These are phyloP conservation scores for Steatocranus sp. DNA, from an alignment of 2,797 vertebrate species.

Conservation along the genomic window DNA sequence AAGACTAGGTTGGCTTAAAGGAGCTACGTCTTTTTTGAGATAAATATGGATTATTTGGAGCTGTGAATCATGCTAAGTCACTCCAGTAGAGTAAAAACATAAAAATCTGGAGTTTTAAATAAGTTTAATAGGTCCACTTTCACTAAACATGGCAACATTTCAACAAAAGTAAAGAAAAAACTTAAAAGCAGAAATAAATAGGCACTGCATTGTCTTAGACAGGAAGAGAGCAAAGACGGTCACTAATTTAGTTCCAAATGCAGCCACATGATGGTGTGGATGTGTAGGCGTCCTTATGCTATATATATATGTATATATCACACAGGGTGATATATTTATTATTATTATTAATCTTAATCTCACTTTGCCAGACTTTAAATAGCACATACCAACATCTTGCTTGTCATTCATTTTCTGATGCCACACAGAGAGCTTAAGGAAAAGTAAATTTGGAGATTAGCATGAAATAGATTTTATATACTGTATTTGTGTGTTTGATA, in stretches of 20 bases:
- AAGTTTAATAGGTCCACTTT: background rate
- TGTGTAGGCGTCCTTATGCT: no score
- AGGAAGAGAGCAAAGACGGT: background rate
- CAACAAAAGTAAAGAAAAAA: slow-evolving; percentile 12
- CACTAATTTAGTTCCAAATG: background rate
- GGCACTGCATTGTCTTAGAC: background rate
- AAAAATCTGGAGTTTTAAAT: background rate
- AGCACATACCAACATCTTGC: background rate
- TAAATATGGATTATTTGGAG: background rate
- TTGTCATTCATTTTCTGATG: background rate
- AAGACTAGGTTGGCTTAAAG: background rate
- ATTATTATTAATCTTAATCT: background rate
- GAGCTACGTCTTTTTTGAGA: accelerated
- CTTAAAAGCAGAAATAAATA: background rate
- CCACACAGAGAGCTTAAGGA: background rate
- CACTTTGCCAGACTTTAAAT: background rate
- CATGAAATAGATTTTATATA: slow-evolving; percentile 10
- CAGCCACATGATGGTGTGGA: background rate
- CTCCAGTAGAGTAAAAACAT: background rate
- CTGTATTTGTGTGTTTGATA: background rate
- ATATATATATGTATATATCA: background rate
- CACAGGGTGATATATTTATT: background rate
- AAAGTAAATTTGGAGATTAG: slow-evolving; percentile 4
- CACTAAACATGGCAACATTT: background rate
- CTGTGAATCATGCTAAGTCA: background rate